Evolutionary conservation across 2,888 invertebrate genomes (phyloP).

Genomic region (Caenorhabditis imperialis): DNA sequence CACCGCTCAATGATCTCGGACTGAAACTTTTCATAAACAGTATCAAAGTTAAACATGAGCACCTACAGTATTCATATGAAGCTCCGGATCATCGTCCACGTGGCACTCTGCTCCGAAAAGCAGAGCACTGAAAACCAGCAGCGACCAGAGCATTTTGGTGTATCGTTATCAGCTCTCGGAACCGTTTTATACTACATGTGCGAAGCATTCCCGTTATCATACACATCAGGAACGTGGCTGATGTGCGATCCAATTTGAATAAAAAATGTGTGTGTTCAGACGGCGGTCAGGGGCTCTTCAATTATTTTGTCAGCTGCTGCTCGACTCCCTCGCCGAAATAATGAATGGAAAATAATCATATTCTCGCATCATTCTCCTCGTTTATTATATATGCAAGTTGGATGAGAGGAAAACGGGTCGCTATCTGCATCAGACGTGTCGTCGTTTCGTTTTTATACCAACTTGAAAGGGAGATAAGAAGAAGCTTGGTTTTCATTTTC

Average conservation of each 20-base stretch:
- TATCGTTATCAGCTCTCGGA: too few relatives aligned
- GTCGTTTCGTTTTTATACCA: too few relatives aligned
- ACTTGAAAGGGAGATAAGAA: too few relatives aligned
- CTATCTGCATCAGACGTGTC: too few relatives aligned
- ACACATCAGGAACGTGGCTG: too few relatives aligned
- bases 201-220: too few relatives aligned
- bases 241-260: background rate
- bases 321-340: background rate
- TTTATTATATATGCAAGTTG: too few relatives aligned
- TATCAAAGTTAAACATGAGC: slow-evolving; percentile 9
- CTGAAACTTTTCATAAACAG: slow-evolving; percentile 24
- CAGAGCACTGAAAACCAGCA: slow-evolving; percentile 3
- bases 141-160: slow-evolving; percentile 14
- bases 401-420: too few relatives aligned
- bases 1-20: slow-evolving; percentile 73
- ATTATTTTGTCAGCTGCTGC: slow-evolving; percentile 31
- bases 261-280: slow-evolving; percentile 18
- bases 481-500: too few relatives aligned
- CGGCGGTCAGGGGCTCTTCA: slow-evolving; percentile 19
- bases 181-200: too few relatives aligned
- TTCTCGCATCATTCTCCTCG: slow-evolving; percentile 6
- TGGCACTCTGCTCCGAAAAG: slow-evolving; percentile 1
- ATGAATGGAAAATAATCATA: slow-evolving; percentile 7
- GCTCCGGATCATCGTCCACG: slow-evolving; percentile 42
- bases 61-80: slow-evolving; percentile 44